Percentiles rank a stretch among this genome's conserved stretches.
These are phyloP conservation scores for Antechinus flavipes DNA, from an alignment of 2,113 vertebrate genomes.

Conservation along the genomic window DNA sequence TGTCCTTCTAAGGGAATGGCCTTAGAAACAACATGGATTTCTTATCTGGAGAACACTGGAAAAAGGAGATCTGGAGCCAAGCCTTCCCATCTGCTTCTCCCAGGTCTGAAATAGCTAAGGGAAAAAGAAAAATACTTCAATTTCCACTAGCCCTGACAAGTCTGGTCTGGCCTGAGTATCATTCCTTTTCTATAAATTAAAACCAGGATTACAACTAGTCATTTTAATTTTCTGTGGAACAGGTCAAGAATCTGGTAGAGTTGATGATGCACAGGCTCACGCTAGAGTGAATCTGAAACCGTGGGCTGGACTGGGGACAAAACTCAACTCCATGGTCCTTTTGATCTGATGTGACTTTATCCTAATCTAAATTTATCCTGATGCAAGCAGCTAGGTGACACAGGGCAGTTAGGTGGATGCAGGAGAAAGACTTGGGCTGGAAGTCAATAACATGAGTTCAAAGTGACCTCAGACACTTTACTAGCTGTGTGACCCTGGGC, in stretches of 20 bases:
- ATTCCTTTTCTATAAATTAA: not conserved
- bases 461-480: not conserved
- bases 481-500: not conserved
- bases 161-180: not conserved
- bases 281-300: not conserved
- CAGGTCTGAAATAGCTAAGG: not conserved
- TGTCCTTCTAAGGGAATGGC: not conserved
- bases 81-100: not conserved
- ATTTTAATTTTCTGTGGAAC: not conserved
- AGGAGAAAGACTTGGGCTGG: no score
- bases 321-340: not conserved
- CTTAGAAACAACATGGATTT: not conserved
- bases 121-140: not conserved
- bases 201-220: not conserved
- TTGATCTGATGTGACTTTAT: not conserved
- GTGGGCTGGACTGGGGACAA: not conserved
- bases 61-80: not conserved
- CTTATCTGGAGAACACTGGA: not conserved
- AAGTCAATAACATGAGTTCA: not conserved
- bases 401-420: no score
- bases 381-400: not conserved
- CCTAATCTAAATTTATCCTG: not conserved
- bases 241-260: not conserved
- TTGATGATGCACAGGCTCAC: not conserved
- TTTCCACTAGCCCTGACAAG: not conserved